Base-by-base conservation (phyloP, 2,113 vertebrate genomes). In the Oryzias curvinotus region DNA sequence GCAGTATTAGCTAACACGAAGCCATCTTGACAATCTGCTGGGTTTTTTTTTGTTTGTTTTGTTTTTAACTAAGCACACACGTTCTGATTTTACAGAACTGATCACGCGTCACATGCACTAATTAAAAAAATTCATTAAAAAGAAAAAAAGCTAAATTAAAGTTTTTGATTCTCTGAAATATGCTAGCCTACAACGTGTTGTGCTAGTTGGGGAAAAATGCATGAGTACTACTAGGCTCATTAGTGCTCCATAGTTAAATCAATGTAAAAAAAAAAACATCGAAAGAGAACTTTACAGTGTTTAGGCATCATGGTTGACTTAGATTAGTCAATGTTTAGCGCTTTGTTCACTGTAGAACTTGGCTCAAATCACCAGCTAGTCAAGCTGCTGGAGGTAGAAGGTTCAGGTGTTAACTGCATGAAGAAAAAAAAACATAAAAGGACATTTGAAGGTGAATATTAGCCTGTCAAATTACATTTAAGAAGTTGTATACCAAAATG, bases 311-410 rank as follows among this genome's bases (percentile, higher is more conserved):
- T 75, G 65, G 74, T 82, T 85, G 79, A 79, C 77, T 73, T 87
- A 89, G 88, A 84, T 73, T 88, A 89, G 78, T 88, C 57, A 57
- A 68, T 77, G 82, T 86, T 72, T 88, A 84, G 84, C 71, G 77
- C 79, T 80, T 83, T 62, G 80, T 79, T 78, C 65, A 86, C 74
- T 62, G 76, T 84, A 84, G 82, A 77, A 73, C 71, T 68, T 75
- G 72, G 80, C 71, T 81, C 75, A 67, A 68, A 68, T 82, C 84
- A 75, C 67, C 52, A 36, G 69, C 75, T 77, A 79, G 71, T 10
- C 68, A 68, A 52, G 41, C 80, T 82, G 75, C 73, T 72, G 52
- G 59, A 36, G 61, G 43, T 62, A 59, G 63, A 71, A 70, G 52
- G 57, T 80, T 60, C 46, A 70, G 45, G 67, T 71, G 58, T 68